Base-by-base conservation (phyloP, 2,797 vertebrate species). In the Microchirus variegatus region DNA sequence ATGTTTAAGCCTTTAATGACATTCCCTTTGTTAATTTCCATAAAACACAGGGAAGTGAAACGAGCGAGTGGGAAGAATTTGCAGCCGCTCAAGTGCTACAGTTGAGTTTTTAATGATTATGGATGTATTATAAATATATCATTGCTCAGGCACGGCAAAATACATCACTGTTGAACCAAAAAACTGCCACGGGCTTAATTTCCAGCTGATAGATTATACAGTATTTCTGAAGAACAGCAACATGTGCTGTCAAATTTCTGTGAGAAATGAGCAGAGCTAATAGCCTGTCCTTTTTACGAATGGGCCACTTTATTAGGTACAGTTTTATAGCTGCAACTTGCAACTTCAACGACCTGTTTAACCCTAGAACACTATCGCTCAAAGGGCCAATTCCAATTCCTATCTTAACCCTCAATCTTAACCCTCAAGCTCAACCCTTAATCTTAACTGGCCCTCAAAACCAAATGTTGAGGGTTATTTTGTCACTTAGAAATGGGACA, bases 11-110 rank as follows among this genome's bases (percentile, higher is more conserved):
- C 26, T 43, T 70, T 57, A 59, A 59, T 50, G 45, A 48, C 13
- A 2, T 40, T 62, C 65, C 45, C 60, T 53, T 12, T 63, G 58
- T 61, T 47, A 15, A 75, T 76, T 81, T 69, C 70, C 63, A 72
- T 77, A 50, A 72, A 66, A 70, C 37, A 67, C 41, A 4, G 22
- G 3, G 51, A 42, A 14, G 10, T 52, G 54, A 49, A 26, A n/a
- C 8, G 15, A 9, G 43, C 6, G 53, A 17, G 9, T 17, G 5
- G 16, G 31, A 56, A 13, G n/a, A 36, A 36, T 53, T 19, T 38
- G 46, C 57, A 18, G 49, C 37, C 48, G 42, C 37, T 51, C 18
- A 50, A 48, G 40, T 17, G 43, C 48, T 58, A n/a, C 15, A 35
- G 18, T 36, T 35, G 49, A 35, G 43, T 46, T 47, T 47, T 70